Evolutionary conservation across 1,140 invertebrate species (phyloP).

Genomic region (Conopomorpha cramerella): DNA sequence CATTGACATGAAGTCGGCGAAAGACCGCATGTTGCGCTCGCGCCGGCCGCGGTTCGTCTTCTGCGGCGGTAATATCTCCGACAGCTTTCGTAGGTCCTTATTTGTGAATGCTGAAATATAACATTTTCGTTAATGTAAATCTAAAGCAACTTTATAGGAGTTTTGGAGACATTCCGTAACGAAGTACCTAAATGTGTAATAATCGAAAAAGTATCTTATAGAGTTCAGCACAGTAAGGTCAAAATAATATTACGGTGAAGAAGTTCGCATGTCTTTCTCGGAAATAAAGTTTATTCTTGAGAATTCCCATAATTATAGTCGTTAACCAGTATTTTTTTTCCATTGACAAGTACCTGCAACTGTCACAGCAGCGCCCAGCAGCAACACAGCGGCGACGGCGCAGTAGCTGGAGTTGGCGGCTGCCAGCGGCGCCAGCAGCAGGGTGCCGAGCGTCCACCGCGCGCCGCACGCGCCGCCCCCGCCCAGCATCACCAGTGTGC

Average conservation of each 20-base stretch:
- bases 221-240: no score
- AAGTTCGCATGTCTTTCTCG: no score
- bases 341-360: no score
- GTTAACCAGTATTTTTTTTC: no score
- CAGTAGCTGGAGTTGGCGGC: slow-evolving; percentile 45
- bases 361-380: slow-evolving; percentile 23
- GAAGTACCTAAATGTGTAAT: no score
- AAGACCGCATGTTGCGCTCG: slow-evolving; percentile 38
- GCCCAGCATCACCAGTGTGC: slow-evolving; percentile 20
- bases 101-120: slow-evolving; percentile 32
- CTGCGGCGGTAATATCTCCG: slow-evolving; percentile 32
- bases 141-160: no score
- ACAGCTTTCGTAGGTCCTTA: slow-evolving; percentile 36
- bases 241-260: no score
- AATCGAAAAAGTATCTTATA: no score
- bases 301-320: no score
- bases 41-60: slow-evolving; percentile 40
- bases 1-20: slow-evolving; percentile 60
- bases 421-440: slow-evolving; percentile 37
- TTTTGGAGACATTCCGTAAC: no score
- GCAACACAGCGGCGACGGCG: slow-evolving; percentile 31
- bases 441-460: slow-evolving; percentile 37
- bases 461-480: slow-evolving; percentile 39
- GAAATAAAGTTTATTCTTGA: no score
- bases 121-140: slow-evolving; percentile 2